Evolutionary conservation across 2,797 vertebrate species (phyloP).

Genomic region (Taeniopygia guttata): DNA sequence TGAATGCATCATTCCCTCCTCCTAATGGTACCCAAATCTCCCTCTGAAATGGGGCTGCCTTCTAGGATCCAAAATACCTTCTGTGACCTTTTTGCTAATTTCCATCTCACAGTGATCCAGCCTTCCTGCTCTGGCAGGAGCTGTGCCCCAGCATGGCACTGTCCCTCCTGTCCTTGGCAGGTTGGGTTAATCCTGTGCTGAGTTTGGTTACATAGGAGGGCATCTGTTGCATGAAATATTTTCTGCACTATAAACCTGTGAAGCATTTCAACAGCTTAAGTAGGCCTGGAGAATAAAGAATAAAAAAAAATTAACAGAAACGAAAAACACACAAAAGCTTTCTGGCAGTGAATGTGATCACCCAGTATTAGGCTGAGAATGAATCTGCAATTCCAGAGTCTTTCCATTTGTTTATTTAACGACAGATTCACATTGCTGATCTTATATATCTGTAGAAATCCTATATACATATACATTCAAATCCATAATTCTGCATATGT

Average conservation of each 20-base stretch:
- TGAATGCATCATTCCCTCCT: background rate
- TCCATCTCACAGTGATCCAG: background rate
- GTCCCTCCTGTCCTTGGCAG: background rate
- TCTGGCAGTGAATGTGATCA: background rate
- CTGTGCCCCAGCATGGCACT: accelerated
- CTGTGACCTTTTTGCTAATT: background rate
- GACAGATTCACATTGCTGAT: background rate
- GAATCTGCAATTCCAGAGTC: background rate
- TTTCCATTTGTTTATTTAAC: background rate
- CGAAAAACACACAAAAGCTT: background rate
- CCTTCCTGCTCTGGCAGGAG: background rate
- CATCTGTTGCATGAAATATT: background rate
- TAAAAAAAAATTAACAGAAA: background rate
- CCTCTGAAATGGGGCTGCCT: background rate
- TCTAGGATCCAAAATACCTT: background rate
- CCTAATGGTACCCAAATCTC: background rate
- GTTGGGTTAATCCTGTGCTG: accelerated
- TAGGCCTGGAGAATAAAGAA: background rate
- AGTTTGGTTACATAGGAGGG: background rate
- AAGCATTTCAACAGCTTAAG: background rate
- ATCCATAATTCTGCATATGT: background rate
- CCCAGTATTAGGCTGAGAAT: background rate
- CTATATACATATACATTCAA: background rate
- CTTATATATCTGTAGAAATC: background rate
- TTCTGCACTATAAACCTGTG: background rate